Conservation (phyloP, 2,797 vertebrate genomes). For the Delichon dasypus region DNA sequence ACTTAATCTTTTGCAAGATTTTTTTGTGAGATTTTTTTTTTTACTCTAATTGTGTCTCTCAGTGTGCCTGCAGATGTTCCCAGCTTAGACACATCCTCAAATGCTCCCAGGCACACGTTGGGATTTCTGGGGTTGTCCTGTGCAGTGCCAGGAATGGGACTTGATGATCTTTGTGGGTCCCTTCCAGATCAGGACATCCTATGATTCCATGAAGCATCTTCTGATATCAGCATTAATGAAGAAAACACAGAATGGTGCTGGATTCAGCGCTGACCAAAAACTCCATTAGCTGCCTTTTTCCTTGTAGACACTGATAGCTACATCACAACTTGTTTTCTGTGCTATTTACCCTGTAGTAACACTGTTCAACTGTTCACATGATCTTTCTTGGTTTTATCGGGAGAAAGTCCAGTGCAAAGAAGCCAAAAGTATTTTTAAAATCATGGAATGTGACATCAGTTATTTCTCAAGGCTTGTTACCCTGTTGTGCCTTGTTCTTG, state of each 20-base stretch:
- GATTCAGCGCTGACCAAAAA: not conserved
- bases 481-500: not conserved
- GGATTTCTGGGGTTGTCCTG: not conserved
- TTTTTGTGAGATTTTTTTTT: not conserved
- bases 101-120: not conserved
- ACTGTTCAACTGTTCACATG: not conserved
- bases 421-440: not conserved
- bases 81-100: not conserved
- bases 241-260: not conserved
- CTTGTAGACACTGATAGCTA: not conserved
- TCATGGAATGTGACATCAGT: rapidly evolving
- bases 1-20: not conserved
- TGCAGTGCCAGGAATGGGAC: not conserved
- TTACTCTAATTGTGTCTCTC: not conserved
- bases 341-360: not conserved
- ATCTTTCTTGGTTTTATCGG: not conserved
- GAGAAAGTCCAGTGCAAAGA: not conserved
- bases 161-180: not conserved
- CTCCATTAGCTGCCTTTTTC: not conserved
- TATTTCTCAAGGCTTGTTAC: not conserved
- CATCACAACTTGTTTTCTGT: not conserved
- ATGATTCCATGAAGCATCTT: rapidly evolving
- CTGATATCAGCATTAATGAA: not conserved
- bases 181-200: not conserved
- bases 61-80: not conserved